These are phyloP conservation scores for Tadarida brasiliensis DNA, from an alignment of 2,797 vertebrate genomes.

Conservation along the genomic window DNA sequence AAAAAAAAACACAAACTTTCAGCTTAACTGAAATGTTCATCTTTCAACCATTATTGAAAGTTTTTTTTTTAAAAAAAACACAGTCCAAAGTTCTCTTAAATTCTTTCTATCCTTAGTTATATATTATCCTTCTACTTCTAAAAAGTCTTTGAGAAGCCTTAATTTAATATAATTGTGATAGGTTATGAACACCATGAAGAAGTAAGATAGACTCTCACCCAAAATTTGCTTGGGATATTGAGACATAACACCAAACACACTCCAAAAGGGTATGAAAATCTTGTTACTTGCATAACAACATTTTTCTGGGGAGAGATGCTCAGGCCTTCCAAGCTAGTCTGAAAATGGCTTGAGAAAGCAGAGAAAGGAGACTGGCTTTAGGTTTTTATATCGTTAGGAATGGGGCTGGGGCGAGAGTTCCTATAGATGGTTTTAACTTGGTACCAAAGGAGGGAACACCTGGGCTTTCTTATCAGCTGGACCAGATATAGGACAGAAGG, in stretches of 20 bases:
- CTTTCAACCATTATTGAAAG: slow-evolving; percentile 31
- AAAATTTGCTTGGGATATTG: slow-evolving; percentile 24
- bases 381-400: background rate
- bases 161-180: slow-evolving; percentile 36
- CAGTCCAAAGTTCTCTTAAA: slow-evolving; percentile 36
- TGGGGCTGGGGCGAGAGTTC: background rate
- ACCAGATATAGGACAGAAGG: background rate
- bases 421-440: background rate
- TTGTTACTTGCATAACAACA: background rate
- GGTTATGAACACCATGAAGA: slow-evolving; percentile 9
- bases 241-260: background rate
- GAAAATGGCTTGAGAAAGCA: slow-evolving; percentile 47
- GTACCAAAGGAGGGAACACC: background rate
- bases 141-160: slow-evolving; percentile 44
- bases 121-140: background rate
- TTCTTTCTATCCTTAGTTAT: background rate
- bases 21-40: slow-evolving; percentile 40
- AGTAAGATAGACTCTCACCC: background rate
- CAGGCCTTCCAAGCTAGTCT: background rate
- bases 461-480: slow-evolving; percentile 34
- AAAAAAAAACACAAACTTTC: background rate
- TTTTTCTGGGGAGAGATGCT: background rate
- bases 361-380: background rate
- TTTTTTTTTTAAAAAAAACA: background rate
- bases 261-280: background rate